Percentiles rank a stretch among this genome's conserved stretches.
phyloP scores from a whole-genome alignment of 2,888 invertebrate species.

The Drosophila mimetica region DNA sequence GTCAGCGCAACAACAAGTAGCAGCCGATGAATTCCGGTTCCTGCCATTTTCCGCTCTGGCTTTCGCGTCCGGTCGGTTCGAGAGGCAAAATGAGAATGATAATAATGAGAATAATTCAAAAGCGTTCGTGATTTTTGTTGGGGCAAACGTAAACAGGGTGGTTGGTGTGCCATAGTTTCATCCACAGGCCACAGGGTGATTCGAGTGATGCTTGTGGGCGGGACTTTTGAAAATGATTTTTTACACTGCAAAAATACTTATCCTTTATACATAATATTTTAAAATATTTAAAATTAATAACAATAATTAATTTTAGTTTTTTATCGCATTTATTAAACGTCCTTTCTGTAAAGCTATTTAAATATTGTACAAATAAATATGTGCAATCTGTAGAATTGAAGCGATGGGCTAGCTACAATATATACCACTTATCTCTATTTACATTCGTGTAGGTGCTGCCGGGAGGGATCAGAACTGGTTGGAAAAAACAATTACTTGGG shows the following conservation, averaged over 20 bases:
- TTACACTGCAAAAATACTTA: too few species aligned
- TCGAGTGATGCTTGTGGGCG: too few species aligned
- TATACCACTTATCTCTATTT: slow-evolving; percentile 44
- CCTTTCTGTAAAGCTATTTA: slow-evolving; percentile 33
- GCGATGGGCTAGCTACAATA: slow-evolving; percentile 28
- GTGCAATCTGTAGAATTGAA: slow-evolving; percentile 35
- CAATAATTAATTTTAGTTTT: too few species aligned
- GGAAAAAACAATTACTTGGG: slow-evolving; percentile 22
- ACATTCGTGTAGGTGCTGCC: slow-evolving; percentile 41
- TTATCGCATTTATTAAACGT: slow-evolving; percentile 40
- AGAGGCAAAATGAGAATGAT: slow-evolving; percentile 9
- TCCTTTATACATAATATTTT: too few species aligned
- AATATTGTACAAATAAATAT: slow-evolving; percentile 56
- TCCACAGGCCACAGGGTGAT: too few species aligned
- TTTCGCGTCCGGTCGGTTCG: slow-evolving; percentile 36
- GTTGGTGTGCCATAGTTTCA: too few species aligned
- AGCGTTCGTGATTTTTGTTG: too few species aligned
- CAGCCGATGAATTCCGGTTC: slow-evolving; percentile 22
- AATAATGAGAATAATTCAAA: background rate
- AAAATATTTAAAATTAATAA: too few species aligned
- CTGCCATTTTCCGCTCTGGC: slow-evolving; percentile 6
- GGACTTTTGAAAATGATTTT: too few species aligned
- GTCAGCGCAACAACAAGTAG: slow-evolving; percentile 56
- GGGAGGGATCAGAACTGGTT: background rate
- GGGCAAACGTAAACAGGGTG: too few species aligned